Percentiles rank a stretch among this genome's conserved stretches.
phyloP scores from a whole-genome alignment of 1,140 invertebrate species.

The Idris sp. region DNA sequence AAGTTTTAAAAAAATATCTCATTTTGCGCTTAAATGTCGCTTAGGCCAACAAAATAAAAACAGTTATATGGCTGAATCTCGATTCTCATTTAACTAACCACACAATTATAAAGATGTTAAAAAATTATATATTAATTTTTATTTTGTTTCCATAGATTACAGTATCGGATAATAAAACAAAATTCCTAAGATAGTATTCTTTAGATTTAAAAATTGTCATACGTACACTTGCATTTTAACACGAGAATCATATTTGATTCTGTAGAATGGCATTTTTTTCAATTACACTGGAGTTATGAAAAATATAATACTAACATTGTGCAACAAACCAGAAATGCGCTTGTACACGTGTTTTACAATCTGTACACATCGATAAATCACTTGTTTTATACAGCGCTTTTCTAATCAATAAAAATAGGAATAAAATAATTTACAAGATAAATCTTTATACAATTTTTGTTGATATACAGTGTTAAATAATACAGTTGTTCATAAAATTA shows the following conservation, averaged over 20 bases:
- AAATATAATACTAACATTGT: conserved; percentile 78
- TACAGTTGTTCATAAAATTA: conserved; percentile 38
- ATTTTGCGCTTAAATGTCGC: conserved; percentile 8
- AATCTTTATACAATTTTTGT: conserved; percentile 69
- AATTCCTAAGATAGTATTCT: conserved; percentile 48
- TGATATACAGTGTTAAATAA: conserved; percentile 63
- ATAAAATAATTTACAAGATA: conserved; percentile 69
- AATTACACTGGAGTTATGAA: conserved; percentile 76
- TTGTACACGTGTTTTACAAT: conserved; percentile 63
- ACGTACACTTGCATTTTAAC: conserved; percentile 15
- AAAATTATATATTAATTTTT: conserved; percentile 64
- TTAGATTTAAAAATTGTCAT: conserved; percentile 22
- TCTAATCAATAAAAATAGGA: conserved; percentile 62
- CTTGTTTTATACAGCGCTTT: conserved; percentile 61
- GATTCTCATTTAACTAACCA: conserved; percentile 16
- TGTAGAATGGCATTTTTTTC: conserved; percentile 63
- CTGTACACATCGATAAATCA: conserved; percentile 67
- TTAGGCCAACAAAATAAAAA: conserved; percentile 10
- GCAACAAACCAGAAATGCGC: conserved; percentile 70
- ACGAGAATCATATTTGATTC: conserved; percentile 30
- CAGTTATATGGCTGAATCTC: conserved; percentile 5
- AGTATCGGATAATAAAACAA: conserved; percentile 34
- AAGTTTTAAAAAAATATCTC: conserved; percentile 26
- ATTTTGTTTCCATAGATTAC: conserved; percentile 52
- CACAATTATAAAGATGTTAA: conserved; percentile 40